Percentiles rank a stretch among this genome's conserved stretches.
These are phyloP conservation scores for Portunus trituberculatus DNA, from an alignment of 1,140 invertebrate species.

Conservation along the genomic window DNA sequence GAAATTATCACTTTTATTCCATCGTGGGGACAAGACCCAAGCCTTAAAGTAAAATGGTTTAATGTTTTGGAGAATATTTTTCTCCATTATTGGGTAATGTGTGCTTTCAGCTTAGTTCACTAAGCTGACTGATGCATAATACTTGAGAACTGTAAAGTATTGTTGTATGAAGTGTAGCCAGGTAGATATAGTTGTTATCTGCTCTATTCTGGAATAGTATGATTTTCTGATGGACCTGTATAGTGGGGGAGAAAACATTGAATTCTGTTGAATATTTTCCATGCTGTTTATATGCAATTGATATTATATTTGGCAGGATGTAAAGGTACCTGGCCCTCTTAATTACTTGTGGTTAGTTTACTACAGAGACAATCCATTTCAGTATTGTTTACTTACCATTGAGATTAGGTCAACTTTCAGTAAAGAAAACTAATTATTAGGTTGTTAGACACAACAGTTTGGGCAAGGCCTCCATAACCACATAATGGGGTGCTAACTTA, in stretches of 20 bases:
- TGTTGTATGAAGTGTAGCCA: conserved; percentile 51
- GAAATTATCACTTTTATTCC: not conserved
- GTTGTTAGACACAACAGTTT: not conserved
- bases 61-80: not conserved
- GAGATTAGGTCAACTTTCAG: not conserved
- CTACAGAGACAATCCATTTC: not conserved
- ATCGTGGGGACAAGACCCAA: conserved; percentile 57
- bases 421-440: not conserved
- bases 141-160: conserved; percentile 43
- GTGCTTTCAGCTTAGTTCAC: not conserved
- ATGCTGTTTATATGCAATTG: conserved; percentile 61
- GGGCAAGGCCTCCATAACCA: not conserved
- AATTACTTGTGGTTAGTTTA: not conserved
- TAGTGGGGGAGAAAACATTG: conserved; percentile 35
- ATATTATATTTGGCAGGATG: conserved; percentile 63
- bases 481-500: not conserved
- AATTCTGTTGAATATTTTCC: conserved; percentile 57
- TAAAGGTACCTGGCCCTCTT: conserved; percentile 55
- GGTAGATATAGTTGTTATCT: conserved; percentile 64
- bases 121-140: conserved; percentile 52
- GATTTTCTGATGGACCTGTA: conserved; percentile 31
- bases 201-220: conserved; percentile 49
- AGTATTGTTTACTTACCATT: not conserved
- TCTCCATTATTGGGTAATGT: conserved; percentile 29
- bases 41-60: conserved; percentile 55